Conservation (phyloP, 1,140 invertebrate species). For the Macrocentrus cingulum region DNA sequence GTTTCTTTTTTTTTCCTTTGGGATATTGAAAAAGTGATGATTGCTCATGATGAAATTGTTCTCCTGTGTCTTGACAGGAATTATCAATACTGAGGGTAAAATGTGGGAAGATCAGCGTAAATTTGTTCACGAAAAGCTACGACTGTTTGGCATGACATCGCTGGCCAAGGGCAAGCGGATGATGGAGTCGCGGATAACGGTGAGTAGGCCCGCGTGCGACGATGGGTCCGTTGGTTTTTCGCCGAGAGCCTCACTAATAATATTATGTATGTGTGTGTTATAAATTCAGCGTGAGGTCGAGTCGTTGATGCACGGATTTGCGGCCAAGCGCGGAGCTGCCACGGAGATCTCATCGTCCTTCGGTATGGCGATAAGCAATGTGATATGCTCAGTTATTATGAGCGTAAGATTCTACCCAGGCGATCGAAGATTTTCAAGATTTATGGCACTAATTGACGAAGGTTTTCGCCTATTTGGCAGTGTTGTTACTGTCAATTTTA, state of each 20-base stretch:
- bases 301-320: slow-evolving; percentile 68
- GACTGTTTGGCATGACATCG: slow-evolving; percentile 88
- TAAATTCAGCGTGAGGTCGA: slow-evolving; percentile 75
- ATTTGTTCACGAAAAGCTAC: slow-evolving; percentile 85
- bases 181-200: slow-evolving; percentile 86
- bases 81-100: slow-evolving; percentile 86
- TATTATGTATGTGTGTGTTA: not conserved
- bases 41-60: slow-evolving; percentile 1
- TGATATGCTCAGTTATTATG: slow-evolving; percentile 90
- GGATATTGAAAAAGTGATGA: no score
- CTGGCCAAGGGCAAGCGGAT: slow-evolving; percentile 75
- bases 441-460: slow-evolving; percentile 84
- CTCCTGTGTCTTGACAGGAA: slow-evolving; percentile 65
- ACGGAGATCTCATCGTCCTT: slow-evolving; percentile 72
- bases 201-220: slow-evolving; percentile 48
- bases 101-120: slow-evolving; percentile 90
- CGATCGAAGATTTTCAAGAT: slow-evolving; percentile 73
- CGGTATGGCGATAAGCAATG: slow-evolving; percentile 83
- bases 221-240: not conserved
- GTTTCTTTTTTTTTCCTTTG: not conserved
- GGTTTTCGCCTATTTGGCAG: slow-evolving; percentile 82
- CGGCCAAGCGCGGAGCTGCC: slow-evolving; percentile 63
- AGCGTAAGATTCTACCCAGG: slow-evolving; percentile 78
- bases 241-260: not conserved
- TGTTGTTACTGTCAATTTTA: slow-evolving; percentile 68